Base-by-base conservation (phyloP, 1,140 invertebrate genomes). In the Drosophila pruinosa region DNA sequence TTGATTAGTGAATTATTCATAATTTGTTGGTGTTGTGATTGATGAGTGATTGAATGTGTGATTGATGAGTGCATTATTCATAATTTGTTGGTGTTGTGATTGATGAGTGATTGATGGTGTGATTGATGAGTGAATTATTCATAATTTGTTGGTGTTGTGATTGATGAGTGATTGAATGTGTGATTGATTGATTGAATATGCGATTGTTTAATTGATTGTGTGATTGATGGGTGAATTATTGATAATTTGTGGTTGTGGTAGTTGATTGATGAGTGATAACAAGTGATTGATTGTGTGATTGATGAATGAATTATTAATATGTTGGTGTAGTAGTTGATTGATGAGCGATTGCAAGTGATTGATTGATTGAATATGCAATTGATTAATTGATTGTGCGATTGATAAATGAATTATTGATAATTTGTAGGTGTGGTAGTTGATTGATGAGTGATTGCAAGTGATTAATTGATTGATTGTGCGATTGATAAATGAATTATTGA, bases 171-270 rank as follows among this genome's bases (percentile, higher is more conserved):
- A n/a, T n/a, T n/a, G n/a, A n/a, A n/a, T n/a, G n/a, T n/a, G n/a
- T n/a, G 6, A 31, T 31, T 8, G 6, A 31, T 10, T 31, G 28
- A 31, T 31, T 31, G 28, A n/a, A n/a, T n/a, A n/a, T n/a, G n/a
- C n/a, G n/a, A n/a, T n/a, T n/a, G n/a, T n/a, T n/a, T n/a, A n/a
- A n/a, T n/a, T n/a, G n/a, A n/a, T n/a, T n/a, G n/a, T n/a, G n/a
- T n/a, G n/a, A 39, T 56, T 38, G 39, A 5, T 68, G 3, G 14
- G 34, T 15, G 38, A 56, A 54, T 50, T 34, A 39, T 74, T 15
- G n/a, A 4, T 52, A 12, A 38, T 14, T 1, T 31, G n/a, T n/a
- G n/a, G n/a, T n/a, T n/a, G n/a, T 31, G 28, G n/a, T 5, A 10
- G 1, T 31, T 31, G 28, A 31, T 31, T 31, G 28, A 7, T 26